phyloP scores from a whole-genome alignment of 2,113 vertebrate genomes.

The Polyodon spathula region DNA sequence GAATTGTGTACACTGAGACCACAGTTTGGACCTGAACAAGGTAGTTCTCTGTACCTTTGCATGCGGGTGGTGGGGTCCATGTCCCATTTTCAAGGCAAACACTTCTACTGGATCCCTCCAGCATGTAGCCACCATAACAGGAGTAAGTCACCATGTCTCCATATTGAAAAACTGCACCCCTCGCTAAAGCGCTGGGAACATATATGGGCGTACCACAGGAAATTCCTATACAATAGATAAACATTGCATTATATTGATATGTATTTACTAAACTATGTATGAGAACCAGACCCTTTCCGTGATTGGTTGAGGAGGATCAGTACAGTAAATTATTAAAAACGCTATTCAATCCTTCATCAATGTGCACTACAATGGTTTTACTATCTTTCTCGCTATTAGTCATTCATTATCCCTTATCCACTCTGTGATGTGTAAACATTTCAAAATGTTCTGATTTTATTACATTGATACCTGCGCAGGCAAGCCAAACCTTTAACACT shows the following conservation, averaged over 20 bases:
- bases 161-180: constrained; percentile 77
- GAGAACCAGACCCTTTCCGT: background rate
- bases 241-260: no score
- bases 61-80: constrained; percentile 80
- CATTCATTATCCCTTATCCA: no score
- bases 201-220: constrained; percentile 79
- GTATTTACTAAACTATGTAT: background rate
- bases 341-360: no score
- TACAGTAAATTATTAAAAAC: no score
- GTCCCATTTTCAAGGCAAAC: constrained; percentile 87
- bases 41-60: constrained; percentile 70
- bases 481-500: no score
- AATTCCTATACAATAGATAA: constrained; percentile 68
- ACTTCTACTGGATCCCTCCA: constrained; percentile 78
- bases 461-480: no score
- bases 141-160: constrained; percentile 87
- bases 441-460: no score
- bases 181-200: constrained; percentile 75
- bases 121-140: constrained; percentile 84
- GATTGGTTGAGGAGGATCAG: background rate
- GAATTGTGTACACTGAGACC: no score
- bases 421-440: no score
- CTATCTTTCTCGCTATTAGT: no score
- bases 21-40: background rate
- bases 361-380: no score